Conservation (phyloP, 1,140 invertebrate genomes). For the Tribolium castaneum region DNA sequence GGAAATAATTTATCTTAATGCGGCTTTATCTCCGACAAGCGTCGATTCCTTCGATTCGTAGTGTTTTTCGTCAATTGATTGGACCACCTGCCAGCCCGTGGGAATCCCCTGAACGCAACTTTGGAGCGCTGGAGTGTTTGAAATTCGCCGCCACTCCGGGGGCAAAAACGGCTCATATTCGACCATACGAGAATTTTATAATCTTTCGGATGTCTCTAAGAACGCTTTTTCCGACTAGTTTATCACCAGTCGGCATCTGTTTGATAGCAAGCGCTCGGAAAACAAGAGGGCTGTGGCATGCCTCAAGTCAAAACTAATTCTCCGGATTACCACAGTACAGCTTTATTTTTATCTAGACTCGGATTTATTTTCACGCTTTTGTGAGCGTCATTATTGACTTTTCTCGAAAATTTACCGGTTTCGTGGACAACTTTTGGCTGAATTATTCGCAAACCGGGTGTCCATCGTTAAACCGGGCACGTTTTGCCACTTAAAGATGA, state of each 20-base stretch:
- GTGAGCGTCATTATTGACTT: background rate
- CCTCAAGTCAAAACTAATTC: conserved; percentile 22
- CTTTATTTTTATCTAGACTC: conserved; percentile 14
- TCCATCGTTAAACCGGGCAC: background rate
- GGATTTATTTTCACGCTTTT: background rate
- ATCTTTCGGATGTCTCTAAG: background rate
- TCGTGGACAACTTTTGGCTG: too few species aligned
- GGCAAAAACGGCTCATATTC: background rate
- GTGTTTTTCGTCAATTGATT: background rate
- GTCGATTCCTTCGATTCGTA: background rate
- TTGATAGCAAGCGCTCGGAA: background rate
- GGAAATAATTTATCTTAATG: conserved; percentile 22
- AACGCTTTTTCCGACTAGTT: background rate
- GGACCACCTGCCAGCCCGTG: background rate
- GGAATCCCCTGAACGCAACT: background rate
- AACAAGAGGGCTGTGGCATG: conserved; percentile 13
- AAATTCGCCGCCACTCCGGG: background rate
- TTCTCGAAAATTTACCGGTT: too few species aligned
- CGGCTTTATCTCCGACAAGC: background rate
- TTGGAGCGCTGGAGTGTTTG: background rate
- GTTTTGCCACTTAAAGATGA: background rate
- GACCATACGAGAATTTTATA: conserved; percentile 2
- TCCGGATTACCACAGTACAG: conserved; percentile 4
- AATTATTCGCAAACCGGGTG: too few species aligned
- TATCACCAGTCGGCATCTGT: conserved; percentile 9